Base-by-base conservation (phyloP, 1,140 invertebrate species). In the Sinella curviseta region DNA sequence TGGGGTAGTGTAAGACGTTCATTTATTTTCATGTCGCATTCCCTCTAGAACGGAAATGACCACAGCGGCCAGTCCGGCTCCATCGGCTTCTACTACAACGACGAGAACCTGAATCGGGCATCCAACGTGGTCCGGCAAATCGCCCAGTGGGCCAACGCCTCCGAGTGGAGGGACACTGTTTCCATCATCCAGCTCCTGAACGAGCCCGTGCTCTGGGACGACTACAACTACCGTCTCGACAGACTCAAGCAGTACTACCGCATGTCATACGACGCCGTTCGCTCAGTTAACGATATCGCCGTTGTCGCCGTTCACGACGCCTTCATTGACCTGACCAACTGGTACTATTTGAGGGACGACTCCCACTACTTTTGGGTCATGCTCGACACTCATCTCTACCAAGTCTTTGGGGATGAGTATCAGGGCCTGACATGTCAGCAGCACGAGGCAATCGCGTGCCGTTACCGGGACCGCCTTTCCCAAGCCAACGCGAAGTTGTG, bases 301-400 rank as follows among this genome's bases (percentile, higher is more conserved):
- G 80, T 81, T 3, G 77, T 83, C 1, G 78, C 76, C 26, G 80
- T 83, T n/a, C 82, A 83, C 35, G 82, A 83, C 73, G 82, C 80
- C 30, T 83, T 83, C 65, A 83, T 83, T 30, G 78, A 65, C 14
- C 33, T 33, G 8, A 3, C 0, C n/a, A 83, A 83, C 77, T 83
- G 82, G 82, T 83, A 80, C 34, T 83, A 83, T 36, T 39, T 83
- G 17, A 24, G 82, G 20, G 80, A 81, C 35, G 82, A 81, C 76
- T 0, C 76, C 20, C 78, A 79, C 28, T 83, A 83, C 65, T 83
- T 17, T 1, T 74, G 48, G 67, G 34, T 33, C 24, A 39, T 34
- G 67, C 17, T 78, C 34, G 79, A 80, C 75, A 73, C 60, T 24
- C 79, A 80, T 75, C 33, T 78, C 8, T 80, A 80, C 76, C 79